Evolutionary conservation across 2,888 invertebrate genomes (phyloP).

Genomic region (Drosophila neonasuta): DNA sequence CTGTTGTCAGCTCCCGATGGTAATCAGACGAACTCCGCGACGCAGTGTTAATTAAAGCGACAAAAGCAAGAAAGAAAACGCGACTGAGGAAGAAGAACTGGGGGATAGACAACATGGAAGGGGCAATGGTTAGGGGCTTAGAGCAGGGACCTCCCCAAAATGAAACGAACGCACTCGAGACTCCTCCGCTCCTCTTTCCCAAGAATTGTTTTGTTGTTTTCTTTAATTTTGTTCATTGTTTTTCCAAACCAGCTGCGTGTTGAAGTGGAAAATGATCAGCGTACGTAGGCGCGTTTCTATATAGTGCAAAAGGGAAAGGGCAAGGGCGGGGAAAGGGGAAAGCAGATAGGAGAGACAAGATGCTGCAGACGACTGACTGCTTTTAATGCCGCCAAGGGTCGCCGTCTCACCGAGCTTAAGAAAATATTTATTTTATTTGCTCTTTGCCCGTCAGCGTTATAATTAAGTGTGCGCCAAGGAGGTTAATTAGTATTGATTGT

Average conservation of each 20-base stretch:
- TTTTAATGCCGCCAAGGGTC: conserved; percentile 30
- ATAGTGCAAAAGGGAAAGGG: background rate
- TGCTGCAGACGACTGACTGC: conserved; percentile 13
- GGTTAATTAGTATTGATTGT: conserved; percentile 72
- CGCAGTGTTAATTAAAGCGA: conserved; percentile 61
- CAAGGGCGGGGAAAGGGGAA: background rate
- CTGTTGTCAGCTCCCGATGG: conserved; percentile 38
- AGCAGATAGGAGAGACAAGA: background rate
- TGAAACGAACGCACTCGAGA: conserved; percentile 17
- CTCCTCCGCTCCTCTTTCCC: background rate
- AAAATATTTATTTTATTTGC: conserved; percentile 62
- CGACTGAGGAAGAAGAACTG: no score
- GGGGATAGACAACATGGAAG: background rate
- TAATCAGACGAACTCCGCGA: conserved; percentile 52
- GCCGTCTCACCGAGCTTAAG: conserved; percentile 39
- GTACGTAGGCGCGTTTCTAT: conserved; percentile 27
- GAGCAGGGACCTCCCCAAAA: conserved; percentile 42
- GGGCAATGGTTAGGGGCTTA: background rate
- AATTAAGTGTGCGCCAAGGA: conserved; percentile 64
- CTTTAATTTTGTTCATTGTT: conserved; percentile 49
- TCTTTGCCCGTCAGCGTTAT: conserved; percentile 40
- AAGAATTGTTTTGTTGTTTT: conserved; percentile 33
- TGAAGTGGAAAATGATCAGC: conserved; percentile 67
- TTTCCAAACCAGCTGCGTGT: conserved; percentile 58
- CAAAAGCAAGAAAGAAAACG: conserved; percentile 41